These are phyloP conservation scores for Scarus forsteni DNA, from an alignment of 2,797 vertebrate genomes.

Conservation along the genomic window DNA sequence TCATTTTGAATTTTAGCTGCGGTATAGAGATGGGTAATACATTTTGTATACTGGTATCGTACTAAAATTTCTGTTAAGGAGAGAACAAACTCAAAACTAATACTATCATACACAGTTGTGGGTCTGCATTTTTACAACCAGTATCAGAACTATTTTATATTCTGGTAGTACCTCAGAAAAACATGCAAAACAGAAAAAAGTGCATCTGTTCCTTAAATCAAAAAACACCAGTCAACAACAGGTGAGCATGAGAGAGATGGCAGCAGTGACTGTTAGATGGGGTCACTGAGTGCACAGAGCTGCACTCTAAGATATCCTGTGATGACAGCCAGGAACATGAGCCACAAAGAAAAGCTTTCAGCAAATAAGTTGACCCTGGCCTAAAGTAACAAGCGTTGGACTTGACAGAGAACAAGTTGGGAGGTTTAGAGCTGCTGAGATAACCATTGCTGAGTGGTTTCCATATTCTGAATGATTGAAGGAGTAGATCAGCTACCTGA, in stretches of 20 bases:
- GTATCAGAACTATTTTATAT: too few relatives aligned
- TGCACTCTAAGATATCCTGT: background rate
- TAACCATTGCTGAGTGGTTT: conserved; percentile 10
- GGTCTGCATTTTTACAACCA: too few relatives aligned
- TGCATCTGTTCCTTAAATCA: too few relatives aligned
- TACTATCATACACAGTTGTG: too few relatives aligned
- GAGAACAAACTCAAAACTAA: too few relatives aligned
- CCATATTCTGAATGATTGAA: conserved; percentile 7
- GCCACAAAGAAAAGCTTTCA: conserved; percentile 8
- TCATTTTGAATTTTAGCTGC: too few relatives aligned
- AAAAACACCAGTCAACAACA: too few relatives aligned
- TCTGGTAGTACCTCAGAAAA: too few relatives aligned
- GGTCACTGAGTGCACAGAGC: background rate
- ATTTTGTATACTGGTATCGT: too few relatives aligned
- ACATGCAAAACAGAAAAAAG: too few relatives aligned
- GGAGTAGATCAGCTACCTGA: conserved; percentile 23
- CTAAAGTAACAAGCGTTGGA: conserved; percentile 6
- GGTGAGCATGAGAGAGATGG: background rate
- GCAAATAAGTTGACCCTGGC: background rate
- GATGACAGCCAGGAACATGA: conserved; percentile 15
- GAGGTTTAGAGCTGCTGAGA: conserved; percentile 14
- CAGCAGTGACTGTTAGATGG: background rate
- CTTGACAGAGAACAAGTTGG: background rate
- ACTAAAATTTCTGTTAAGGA: too few relatives aligned
- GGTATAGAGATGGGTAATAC: too few relatives aligned